These are phyloP conservation scores for Phalacrocorax pelagicus DNA, from an alignment of 2,113 vertebrate genomes.

Conservation along the genomic window DNA sequence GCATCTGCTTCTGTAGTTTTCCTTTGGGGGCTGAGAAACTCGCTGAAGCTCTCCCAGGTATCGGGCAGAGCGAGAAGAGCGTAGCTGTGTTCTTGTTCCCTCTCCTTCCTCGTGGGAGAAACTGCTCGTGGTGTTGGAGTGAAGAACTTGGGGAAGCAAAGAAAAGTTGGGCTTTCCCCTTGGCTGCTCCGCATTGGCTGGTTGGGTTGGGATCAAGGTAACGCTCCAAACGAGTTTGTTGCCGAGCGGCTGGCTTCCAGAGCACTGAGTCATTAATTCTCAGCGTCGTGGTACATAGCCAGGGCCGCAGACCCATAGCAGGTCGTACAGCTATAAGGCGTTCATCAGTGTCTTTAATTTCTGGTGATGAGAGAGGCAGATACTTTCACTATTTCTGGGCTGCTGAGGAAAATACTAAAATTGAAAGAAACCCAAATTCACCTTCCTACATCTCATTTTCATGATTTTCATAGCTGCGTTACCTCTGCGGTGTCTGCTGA, in stretches of 20 bases:
- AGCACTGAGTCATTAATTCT: neutral
- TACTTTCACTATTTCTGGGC: neutral
- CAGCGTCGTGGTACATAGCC: rapidly evolving
- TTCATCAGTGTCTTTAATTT: neutral
- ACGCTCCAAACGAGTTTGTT: neutral
- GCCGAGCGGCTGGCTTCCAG: neutral
- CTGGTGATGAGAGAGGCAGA: rapidly evolving
- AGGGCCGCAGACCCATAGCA: neutral
- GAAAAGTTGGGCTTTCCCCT: neutral
- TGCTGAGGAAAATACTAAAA: neutral
- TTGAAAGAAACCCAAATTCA: neutral
- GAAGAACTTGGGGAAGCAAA: neutral
- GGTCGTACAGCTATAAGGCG: neutral
- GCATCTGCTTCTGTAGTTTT: neutral
- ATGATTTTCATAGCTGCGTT: neutral
- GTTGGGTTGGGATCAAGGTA: neutral
- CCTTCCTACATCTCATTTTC: neutral
- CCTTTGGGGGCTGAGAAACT: neutral
- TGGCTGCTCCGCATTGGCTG: neutral
- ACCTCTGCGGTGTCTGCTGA: neutral
- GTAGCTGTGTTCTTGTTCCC: neutral
- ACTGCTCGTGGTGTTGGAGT: rapidly evolving
- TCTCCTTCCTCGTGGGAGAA: neutral
- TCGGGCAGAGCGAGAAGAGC: neutral
- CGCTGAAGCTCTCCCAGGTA: neutral